phyloP scores from a whole-genome alignment of 2,888 invertebrate species.

The Amaurobius ferox region DNA sequence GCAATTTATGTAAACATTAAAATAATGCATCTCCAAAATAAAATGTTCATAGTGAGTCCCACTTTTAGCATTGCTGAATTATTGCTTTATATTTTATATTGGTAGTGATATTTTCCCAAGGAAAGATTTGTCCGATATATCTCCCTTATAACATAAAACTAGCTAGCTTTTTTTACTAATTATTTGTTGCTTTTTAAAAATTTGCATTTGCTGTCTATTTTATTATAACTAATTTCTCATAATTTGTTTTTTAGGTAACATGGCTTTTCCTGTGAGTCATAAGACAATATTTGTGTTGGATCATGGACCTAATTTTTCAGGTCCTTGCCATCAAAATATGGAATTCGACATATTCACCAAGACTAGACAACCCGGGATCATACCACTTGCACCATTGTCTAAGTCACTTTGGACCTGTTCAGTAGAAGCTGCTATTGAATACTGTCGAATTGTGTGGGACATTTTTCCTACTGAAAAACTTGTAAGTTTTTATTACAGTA shows the following conservation, averaged over 20 bases:
- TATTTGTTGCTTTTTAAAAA: no score
- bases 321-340: conserved; percentile 86
- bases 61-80: no score
- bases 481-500: conserved; percentile 79
- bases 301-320: conserved; percentile 92
- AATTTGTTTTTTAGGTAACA: conserved; percentile 32
- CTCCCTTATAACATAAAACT: no score
- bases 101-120: no score
- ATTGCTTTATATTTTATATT: no score
- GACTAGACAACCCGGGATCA: conserved; percentile 83
- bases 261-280: conserved; percentile 87
- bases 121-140: no score
- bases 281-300: conserved; percentile 98
- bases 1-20: no score
- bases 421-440: conserved; percentile 96
- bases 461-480: conserved; percentile 93
- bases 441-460: conserved; percentile 97
- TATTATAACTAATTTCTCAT: no score
- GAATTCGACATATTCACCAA: conserved; percentile 88
- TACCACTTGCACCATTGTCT: conserved; percentile 88
- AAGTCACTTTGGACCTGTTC: conserved; percentile 98
- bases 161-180: no score
- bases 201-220: no score
- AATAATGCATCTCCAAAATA: no score
- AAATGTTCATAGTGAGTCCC: no score